phyloP scores from a whole-genome alignment of 2,113 vertebrate species.

The Mobula birostris region DNA sequence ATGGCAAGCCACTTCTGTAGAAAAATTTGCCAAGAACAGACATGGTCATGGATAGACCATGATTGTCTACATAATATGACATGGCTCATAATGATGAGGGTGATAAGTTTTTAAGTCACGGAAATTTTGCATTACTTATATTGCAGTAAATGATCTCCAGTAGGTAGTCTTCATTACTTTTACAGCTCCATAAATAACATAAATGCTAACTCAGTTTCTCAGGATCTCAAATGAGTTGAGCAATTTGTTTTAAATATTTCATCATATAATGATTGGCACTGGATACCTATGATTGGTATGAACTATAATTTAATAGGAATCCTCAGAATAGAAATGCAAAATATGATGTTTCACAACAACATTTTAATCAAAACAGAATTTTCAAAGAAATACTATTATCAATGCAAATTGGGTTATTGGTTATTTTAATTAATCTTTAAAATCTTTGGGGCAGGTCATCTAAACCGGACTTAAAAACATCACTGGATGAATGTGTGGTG shows the following conservation, averaged over 20 bases:
- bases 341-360: not conserved
- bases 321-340: not conserved
- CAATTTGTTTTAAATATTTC: not conserved
- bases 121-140: not conserved
- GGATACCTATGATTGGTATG: not conserved
- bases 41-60: no score
- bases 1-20: no score
- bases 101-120: not conserved
- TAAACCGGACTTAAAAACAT: conserved; percentile 67
- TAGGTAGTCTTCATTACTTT: not conserved
- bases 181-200: not conserved
- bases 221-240: not conserved
- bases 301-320: not conserved
- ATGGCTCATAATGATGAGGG: no score
- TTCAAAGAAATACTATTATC: not conserved
- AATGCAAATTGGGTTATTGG: not conserved
- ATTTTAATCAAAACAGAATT: not conserved
- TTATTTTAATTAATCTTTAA: not conserved
- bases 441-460: conserved; percentile 55
- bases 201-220: not conserved
- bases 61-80: no score
- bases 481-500: conserved; percentile 82
- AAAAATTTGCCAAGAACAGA: no score
- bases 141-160: not conserved
- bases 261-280: not conserved